Base-by-base conservation (phyloP, 1,140 invertebrate species). In the Sycobia sp. region DNA sequence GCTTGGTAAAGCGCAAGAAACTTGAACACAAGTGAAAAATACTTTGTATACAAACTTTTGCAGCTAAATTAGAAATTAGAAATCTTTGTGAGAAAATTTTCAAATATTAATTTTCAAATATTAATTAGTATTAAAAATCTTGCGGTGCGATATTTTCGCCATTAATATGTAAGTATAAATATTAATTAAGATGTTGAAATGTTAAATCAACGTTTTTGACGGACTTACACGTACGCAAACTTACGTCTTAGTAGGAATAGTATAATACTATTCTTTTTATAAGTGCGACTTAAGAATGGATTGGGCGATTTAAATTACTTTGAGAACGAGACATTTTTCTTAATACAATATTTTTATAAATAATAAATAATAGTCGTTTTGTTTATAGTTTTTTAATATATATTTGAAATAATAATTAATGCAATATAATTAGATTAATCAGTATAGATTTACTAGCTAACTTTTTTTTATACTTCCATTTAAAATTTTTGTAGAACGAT, bases 61-160 rank as follows among this genome's bases (percentile, higher is more conserved):
- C 49, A 61, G 39, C 27, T 53, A 34, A 51, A 51, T 54, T 43
- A n/a, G 22, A 51, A n/a, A n/a, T n/a, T n/a, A n/a, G n/a, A 39
- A 18, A 43, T 20, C 10, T 34, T 39, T 51, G 14, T 50, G 27
- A 50, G 11, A 16, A 27, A 47, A 11, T 47, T 39, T 59, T 20
- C 29, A 13, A 18, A 49, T n/a, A n/a, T n/a, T n/a, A n/a, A n/a
- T n/a, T n/a, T n/a, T n/a, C 11, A 32, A 32, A 32, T 32, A 32
- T 32, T 32, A 32, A 32, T 53, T 32, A 23, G 8, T 20, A 22
- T 41, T 29, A 41, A 50, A 38, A 22, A 49, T 50, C 7, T 49
- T 18, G 44, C 4, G 23, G 18, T 41, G 13, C 8, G 22, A 41
- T 4, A 27, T 25, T 39, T 38, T 18, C 38, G 5, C 14, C 22